Evolutionary conservation across 2,797 vertebrate species (phyloP), one percentile per base, ranked within the genome.

Genomic region (Sitta carolinensis): DNA sequence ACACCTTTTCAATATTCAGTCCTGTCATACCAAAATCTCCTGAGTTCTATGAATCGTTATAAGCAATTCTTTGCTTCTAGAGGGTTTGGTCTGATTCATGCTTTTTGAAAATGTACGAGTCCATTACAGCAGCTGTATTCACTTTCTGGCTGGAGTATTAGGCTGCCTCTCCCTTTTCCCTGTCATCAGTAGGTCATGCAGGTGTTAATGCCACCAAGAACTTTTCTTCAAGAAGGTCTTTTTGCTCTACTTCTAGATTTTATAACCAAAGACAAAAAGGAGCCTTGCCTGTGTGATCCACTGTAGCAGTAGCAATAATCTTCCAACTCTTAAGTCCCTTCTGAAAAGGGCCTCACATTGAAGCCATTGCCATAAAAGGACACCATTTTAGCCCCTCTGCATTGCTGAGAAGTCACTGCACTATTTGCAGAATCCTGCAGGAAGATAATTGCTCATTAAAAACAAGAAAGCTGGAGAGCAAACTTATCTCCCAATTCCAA

Each of bases 361-460:
- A 42, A 69, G 75, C 66, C 40, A 69, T 89, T 55, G 66, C 91
- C 70, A 87, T 90, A 95, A 81, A 92, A 95, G 94, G 91, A 34
- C 66, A 93, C 34, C 62, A 50, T 75, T 77, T 86, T 76, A 90
- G 87, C 48, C 74, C 42, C 48, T 90, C 15, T 69, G 50, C 74
- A 82, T 84, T 93, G 90, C 80, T 89, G 70, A 82, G 92, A 87
- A 87, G 64, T 61, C 90, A 95, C 2, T 58, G 74, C 48, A 67
- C 55, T 94, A 70, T 95, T 95, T 93, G 64, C 67, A 66, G 93
- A 32, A 90, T 85, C 61, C 77, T 69, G 63, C 74, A 92, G 64
- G 63, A 95, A 95, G 68, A 85, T 74, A 90, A 88, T 73, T 90
- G 89, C 45, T 62, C 81, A 84, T 76, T 87, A 87, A 85, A 86